Conservation (phyloP, 1,140 invertebrate genomes). For the Drosophila mojavensis region DNA sequence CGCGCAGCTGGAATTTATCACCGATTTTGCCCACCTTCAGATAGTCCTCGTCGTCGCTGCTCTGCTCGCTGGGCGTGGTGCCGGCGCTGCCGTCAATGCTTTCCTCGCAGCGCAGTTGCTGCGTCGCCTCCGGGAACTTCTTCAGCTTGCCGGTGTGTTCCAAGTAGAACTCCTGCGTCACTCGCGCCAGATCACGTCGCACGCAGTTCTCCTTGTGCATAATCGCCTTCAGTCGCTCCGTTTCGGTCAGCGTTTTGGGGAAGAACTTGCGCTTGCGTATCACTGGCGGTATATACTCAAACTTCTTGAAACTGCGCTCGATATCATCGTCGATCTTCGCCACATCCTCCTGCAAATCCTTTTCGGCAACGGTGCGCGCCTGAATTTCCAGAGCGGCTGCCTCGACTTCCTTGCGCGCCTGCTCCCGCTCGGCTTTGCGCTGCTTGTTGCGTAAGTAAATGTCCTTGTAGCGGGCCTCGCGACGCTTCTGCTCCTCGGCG, state of each 20-base stretch:
- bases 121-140: constrained; percentile 53
- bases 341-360: constrained; percentile 55
- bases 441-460: constrained; percentile 66
- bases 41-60: constrained; percentile 77
- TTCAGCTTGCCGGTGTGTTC: constrained; percentile 62
- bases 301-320: constrained; percentile 62
- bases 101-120: constrained; percentile 59
- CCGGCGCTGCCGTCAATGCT: constrained; percentile 50
- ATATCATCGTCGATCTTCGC: constrained; percentile 68
- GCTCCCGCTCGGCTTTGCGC: constrained; percentile 12
- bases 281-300: constrained; percentile 61
- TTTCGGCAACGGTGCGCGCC: constrained; percentile 58
- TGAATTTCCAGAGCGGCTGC: constrained; percentile 42
- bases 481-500: constrained; percentile 45
- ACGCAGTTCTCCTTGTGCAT: constrained; percentile 69
- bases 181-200: constrained; percentile 51
- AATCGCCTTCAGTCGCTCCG: constrained; percentile 63
- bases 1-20: constrained; percentile 66
- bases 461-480: constrained; percentile 69
- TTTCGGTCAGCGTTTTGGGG: constrained; percentile 72
- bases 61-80: constrained; percentile 67
- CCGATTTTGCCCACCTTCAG: constrained; percentile 73
- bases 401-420: constrained; percentile 30
- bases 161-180: constrained; percentile 64
- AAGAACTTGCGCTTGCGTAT: constrained; percentile 55